A percentile compares a stretch with the other conserved stretches of the same genome.
These are phyloP conservation scores for Cyrtorhinus lividipennis DNA, from an alignment of 1,140 invertebrate genomes.

Conservation along the genomic window DNA sequence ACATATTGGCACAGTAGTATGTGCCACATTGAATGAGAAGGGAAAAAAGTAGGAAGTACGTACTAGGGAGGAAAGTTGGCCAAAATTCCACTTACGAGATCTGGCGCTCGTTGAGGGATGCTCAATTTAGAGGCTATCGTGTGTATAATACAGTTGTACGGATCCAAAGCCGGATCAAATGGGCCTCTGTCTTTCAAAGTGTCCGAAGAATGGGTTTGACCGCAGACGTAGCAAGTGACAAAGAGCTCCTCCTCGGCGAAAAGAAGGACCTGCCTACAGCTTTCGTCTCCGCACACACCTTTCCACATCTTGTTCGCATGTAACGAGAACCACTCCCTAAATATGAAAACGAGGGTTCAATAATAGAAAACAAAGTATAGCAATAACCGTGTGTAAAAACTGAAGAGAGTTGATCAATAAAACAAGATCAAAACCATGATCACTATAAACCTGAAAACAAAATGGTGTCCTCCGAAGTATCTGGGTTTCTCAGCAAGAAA, in stretches of 20 bases:
- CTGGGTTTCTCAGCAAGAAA: background rate
- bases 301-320: conserved; percentile 17
- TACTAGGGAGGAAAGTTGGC: no score
- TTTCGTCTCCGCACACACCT: conserved; percentile 21
- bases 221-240: conserved; percentile 22
- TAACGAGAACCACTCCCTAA: background rate
- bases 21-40: no score
- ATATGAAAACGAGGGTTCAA: background rate
- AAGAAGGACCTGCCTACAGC: conserved; percentile 18
- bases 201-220: conserved; percentile 19
- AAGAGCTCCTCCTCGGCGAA: conserved; percentile 12
- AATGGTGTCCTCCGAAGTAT: background rate
- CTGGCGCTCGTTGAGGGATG: conserved; percentile 20
- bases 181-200: conserved; percentile 12
- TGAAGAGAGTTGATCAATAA: background rate
- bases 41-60: no score
- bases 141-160: background rate
- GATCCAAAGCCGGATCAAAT: conserved; percentile 13
- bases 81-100: conserved; percentile 20
- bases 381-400: background rate
- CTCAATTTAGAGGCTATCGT: conserved; percentile 7
- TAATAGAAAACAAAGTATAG: background rate
- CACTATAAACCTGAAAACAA: conserved; percentile 8
- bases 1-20: no score
- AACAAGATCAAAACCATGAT: background rate